A percentile compares a stretch with the other conserved stretches of the same genome.
These are phyloP conservation scores for Rugalucina vietnamica DNA, from an alignment of 2,888 invertebrate genomes.

Conservation along the genomic window DNA sequence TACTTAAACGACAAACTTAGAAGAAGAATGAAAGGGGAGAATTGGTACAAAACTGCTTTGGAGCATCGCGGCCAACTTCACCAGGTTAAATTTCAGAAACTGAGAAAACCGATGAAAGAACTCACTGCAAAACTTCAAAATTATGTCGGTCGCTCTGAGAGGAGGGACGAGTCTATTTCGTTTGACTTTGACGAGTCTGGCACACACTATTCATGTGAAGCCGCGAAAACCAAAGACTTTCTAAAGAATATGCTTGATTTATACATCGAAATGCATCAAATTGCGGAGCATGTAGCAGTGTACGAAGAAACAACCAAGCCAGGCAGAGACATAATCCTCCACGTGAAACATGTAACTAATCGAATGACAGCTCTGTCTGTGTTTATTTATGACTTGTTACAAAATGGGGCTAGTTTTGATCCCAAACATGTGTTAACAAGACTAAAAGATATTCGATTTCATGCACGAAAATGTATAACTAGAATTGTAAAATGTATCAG, in stretches of 20 bases:
- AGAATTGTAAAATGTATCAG: neutral
- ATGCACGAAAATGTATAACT: conserved; percentile 26
- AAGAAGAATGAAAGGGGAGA: neutral
- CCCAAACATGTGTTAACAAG: conserved; percentile 17
- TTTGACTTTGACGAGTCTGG: conserved; percentile 28
- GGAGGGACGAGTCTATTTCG: conserved; percentile 13
- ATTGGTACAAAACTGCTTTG: conserved; percentile 57
- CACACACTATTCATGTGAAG: conserved; percentile 14
- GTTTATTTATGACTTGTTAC: conserved; percentile 34
- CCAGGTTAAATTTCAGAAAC: conserved; percentile 16
- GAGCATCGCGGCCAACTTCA: conserved; percentile 47
- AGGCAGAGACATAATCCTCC: neutral
- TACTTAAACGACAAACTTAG: neutral
- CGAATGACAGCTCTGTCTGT: conserved; percentile 26
- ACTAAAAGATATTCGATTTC: conserved; percentile 38
- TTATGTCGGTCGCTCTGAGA: conserved; percentile 21
- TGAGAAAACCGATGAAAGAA: conserved; percentile 36
- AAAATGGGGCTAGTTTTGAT: neutral
- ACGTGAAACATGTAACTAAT: conserved; percentile 17
- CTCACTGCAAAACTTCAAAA: conserved; percentile 29
- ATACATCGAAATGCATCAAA: conserved; percentile 60
- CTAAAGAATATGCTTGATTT: conserved; percentile 53
- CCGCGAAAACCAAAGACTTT: conserved; percentile 40
- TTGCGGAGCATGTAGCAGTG: conserved; percentile 63
- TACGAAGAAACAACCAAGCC: conserved; percentile 33